Conservation (phyloP, 2,113 vertebrate genomes). For the Ageneiosus marmoratus region DNA sequence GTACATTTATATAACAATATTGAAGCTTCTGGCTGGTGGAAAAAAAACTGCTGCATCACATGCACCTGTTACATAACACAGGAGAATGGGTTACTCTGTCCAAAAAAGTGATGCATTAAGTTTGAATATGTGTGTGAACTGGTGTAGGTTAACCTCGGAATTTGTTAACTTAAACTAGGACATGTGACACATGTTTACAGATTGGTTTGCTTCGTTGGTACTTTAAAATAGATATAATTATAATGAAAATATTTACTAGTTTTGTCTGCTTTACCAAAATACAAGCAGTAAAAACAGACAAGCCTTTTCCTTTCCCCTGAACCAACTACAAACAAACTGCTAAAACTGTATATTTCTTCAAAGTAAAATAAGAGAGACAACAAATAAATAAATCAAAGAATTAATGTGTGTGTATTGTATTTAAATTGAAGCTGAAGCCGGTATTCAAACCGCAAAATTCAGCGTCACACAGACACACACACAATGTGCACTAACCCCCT, state of each 20-base stretch:
- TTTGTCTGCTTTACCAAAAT: not conserved
- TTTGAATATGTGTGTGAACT: not conserved
- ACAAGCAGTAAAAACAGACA: not conserved
- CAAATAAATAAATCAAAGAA: too few relatives aligned
- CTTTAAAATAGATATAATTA: too few relatives aligned
- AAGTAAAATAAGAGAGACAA: too few relatives aligned
- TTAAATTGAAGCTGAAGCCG: too few relatives aligned
- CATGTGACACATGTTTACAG: not conserved
- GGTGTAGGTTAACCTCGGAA: not conserved
- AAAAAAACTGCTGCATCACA: not conserved
- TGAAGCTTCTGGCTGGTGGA: not conserved
- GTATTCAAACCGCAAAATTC: too few relatives aligned
- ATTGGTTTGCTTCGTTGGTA: not conserved
- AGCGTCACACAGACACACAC: too few relatives aligned
- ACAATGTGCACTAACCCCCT: too few relatives aligned
- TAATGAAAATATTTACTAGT: not conserved
- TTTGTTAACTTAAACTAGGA: too few relatives aligned
- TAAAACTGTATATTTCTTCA: too few relatives aligned
- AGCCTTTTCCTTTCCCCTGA: not conserved
- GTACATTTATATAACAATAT: slow-evolving; percentile 16
- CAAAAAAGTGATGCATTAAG: not conserved
- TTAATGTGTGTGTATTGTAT: too few relatives aligned
- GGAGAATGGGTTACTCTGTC: not conserved
- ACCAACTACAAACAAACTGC: not conserved
- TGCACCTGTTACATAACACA: not conserved